Percentiles rank a stretch among this genome's conserved stretches.
Evolutionary conservation across 2,797 vertebrate species (phyloP).

Genomic region (Petrocephalus schoutedeni): DNA sequence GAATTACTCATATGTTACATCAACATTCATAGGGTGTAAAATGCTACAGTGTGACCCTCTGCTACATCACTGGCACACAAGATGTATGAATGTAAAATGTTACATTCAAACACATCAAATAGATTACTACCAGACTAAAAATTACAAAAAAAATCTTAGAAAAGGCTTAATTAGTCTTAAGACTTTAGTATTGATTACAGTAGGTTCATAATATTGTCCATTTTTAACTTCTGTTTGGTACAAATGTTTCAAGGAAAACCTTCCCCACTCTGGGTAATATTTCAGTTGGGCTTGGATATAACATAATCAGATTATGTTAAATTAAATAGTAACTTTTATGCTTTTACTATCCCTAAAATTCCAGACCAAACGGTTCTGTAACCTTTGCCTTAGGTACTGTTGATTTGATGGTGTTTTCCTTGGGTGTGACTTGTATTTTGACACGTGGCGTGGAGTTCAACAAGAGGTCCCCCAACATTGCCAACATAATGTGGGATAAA

Average conservation of each 20-base stretch:
- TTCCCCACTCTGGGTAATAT: neutral
- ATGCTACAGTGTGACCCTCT: neutral
- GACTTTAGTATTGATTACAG: neutral
- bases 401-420: conserved; percentile 56
- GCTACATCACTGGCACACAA: neutral
- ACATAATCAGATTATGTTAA: neutral
- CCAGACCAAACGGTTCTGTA: neutral
- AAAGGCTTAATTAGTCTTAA: neutral
- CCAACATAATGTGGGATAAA: conserved; percentile 63
- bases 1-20: conserved; percentile 1
- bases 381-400: neutral
- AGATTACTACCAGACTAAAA: neutral
- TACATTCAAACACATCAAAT: neutral
- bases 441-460: conserved; percentile 59
- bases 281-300: neutral
- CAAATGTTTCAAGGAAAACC: neutral
- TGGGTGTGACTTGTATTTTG: conserved; percentile 62
- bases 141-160: neutral
- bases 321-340: neutral
- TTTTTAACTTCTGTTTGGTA: neutral
- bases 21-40: neutral
- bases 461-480: conserved; percentile 54
- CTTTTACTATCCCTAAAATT: neutral
- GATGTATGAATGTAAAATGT: neutral
- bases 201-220: neutral